Conservation (phyloP, 2,888 invertebrate species). For the Spicauda simplicius region DNA sequence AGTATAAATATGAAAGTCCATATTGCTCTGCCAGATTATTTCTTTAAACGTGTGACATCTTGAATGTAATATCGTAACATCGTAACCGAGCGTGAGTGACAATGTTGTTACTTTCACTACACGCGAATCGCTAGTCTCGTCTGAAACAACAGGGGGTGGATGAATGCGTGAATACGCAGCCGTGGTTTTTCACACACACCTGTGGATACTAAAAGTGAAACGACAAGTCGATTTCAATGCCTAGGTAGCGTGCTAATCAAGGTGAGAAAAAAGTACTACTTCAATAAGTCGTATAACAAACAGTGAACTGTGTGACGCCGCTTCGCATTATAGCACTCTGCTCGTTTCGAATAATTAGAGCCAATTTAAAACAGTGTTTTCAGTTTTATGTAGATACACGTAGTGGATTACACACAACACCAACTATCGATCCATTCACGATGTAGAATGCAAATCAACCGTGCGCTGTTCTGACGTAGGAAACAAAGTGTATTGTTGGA, state of each 20-base stretch:
- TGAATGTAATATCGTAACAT: conserved; percentile 9
- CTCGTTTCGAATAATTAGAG: background rate
- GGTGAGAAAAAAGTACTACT: conserved; percentile 18
- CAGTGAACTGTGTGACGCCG: conserved; percentile 14
- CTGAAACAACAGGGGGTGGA: conserved; percentile 13
- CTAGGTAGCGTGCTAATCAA: conserved; percentile 10
- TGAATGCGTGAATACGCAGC: conserved; percentile 15
- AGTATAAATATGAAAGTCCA: background rate
- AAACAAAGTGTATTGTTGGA: background rate
- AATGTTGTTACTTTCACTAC: conserved; percentile 18
- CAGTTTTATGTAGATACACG: background rate
- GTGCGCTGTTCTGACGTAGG: background rate
- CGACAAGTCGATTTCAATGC: conserved; percentile 26
- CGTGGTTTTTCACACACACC: conserved; percentile 13
- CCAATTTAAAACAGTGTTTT: background rate
- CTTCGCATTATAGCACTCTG: conserved; percentile 1
- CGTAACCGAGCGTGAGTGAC: conserved; percentile 13
- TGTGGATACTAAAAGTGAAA: conserved; percentile 30
- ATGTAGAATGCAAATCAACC: background rate
- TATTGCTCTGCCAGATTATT: background rate
- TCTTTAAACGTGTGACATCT: background rate
- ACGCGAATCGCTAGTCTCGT: conserved; percentile 4
- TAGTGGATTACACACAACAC: background rate
- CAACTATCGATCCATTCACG: conserved; percentile 3
- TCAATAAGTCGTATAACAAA: conserved; percentile 3